A percentile compares a stretch with the other conserved stretches of the same genome.
Conservation (phyloP, 2,797 vertebrate genomes). For the Pseudomugil gertrudae region DNA sequence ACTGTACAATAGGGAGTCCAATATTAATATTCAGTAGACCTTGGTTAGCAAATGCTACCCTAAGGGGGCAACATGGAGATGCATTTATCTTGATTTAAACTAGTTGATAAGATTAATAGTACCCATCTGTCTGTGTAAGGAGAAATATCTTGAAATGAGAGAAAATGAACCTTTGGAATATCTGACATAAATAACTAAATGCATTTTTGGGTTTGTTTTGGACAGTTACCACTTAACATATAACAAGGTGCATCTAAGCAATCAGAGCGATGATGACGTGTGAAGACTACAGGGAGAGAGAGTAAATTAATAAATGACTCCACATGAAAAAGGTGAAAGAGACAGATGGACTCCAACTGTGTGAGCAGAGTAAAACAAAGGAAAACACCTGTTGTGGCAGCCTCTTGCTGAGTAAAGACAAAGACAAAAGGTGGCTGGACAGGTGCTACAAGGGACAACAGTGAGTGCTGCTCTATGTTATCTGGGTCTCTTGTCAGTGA, state of each 20-base stretch:
- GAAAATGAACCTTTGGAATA: background rate
- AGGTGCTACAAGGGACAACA: constrained; percentile 56
- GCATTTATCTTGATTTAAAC: constrained; percentile 16
- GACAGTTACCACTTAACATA: background rate
- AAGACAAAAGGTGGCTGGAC: constrained; percentile 37
- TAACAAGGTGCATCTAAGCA: background rate
- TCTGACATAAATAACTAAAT: background rate
- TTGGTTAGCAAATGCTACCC: constrained; percentile 50
- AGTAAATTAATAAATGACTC: background rate
- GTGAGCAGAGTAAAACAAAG: constrained; percentile 31
- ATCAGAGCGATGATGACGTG: background rate
- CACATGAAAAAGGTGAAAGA: background rate
- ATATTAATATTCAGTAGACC: constrained; percentile 40
- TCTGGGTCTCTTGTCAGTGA: constrained; percentile 55
- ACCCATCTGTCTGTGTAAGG: background rate
- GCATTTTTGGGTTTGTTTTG: background rate
- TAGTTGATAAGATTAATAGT: constrained; percentile 14
- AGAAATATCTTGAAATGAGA: background rate
- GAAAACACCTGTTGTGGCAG: constrained; percentile 51
- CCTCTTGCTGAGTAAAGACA: constrained; percentile 51
- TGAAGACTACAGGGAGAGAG: background rate
- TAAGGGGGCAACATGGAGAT: constrained; percentile 29
- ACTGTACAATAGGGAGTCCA: constrained; percentile 44
- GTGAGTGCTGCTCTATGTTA: constrained; percentile 42
- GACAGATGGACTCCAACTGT: constrained; percentile 27